Percentiles rank a stretch among this genome's conserved stretches.
Evolutionary conservation across 2,113 vertebrate genomes (phyloP).

Genomic region (Crotalus horridus): DNA sequence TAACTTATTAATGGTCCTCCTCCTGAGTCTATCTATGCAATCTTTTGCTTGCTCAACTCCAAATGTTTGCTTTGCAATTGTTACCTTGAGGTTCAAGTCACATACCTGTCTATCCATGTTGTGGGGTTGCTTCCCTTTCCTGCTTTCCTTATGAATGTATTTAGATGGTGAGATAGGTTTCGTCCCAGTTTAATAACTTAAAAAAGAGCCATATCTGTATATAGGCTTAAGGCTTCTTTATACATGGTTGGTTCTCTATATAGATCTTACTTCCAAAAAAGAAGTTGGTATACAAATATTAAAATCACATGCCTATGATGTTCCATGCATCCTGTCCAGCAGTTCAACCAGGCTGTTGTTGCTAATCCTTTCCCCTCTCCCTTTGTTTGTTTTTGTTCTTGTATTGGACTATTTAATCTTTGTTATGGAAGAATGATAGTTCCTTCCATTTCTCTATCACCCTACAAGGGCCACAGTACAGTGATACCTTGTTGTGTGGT

Average conservation of each 20-base stretch:
- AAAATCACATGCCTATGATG: not conserved
- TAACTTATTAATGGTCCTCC: not conserved
- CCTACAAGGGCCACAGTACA: not conserved
- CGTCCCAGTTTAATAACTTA: not conserved
- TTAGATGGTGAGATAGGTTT: not conserved
- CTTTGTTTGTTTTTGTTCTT: not conserved
- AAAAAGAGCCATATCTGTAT: not conserved
- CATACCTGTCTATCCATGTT: not conserved
- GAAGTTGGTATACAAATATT: not conserved
- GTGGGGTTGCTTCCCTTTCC: not conserved
- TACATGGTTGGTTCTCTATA: not conserved
- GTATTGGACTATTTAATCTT: conserved; percentile 55
- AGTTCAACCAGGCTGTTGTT: not conserved
- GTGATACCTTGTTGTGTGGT: not conserved
- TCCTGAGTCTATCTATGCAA: not conserved
- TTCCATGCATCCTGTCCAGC: not conserved
- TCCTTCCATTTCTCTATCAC: not conserved
- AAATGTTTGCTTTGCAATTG: not conserved
- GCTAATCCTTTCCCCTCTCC: not conserved
- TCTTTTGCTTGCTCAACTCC: not conserved
- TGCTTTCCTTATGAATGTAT: not conserved
- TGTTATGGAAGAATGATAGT: conserved; percentile 4
- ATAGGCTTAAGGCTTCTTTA: not conserved
- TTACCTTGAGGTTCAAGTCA: not conserved
- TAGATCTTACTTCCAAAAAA: not conserved